These are phyloP conservation scores for Bimastos eiseni DNA, from an alignment of 2,888 invertebrate genomes.

Conservation along the genomic window DNA sequence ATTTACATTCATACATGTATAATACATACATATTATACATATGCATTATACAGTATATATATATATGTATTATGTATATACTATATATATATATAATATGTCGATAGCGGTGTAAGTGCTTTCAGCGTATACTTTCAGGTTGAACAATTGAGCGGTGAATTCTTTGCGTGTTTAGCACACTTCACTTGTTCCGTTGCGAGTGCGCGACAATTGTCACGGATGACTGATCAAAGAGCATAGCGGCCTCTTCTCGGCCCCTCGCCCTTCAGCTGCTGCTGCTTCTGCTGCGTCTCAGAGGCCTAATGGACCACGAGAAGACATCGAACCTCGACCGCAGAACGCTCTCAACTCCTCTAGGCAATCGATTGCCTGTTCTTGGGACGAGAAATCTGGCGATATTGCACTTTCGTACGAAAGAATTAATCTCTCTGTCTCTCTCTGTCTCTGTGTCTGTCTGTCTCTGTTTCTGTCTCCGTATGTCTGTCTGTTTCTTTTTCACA, in stretches of 20 bases:
- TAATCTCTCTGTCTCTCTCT: background rate
- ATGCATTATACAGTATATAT: no score
- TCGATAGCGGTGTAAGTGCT: background rate
- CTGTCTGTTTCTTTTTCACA: background rate
- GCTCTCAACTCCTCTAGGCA: background rate
- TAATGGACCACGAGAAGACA: background rate
- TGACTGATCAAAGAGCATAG: background rate
- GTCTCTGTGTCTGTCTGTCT: background rate
- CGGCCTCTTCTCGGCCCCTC: conserved; percentile 2
- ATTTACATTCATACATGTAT: no score
- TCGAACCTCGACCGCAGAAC: background rate
- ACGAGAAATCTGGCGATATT: background rate
- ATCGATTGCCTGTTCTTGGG: background rate
- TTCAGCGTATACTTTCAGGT: background rate
- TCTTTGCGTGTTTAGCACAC: background rate
- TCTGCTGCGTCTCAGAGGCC: background rate
- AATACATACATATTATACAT: no score
- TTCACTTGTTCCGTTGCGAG: background rate
- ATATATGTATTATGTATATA: no score
- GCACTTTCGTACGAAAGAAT: no score
- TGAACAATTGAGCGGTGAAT: background rate
- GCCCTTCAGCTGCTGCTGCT: background rate
- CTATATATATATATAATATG: background rate
- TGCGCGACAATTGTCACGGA: background rate
- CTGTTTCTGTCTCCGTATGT: background rate